Evolutionary conservation across 2,113 vertebrate species (phyloP), one percentile per base, ranked within the genome.

Genomic region (Prinia subflava): DNA sequence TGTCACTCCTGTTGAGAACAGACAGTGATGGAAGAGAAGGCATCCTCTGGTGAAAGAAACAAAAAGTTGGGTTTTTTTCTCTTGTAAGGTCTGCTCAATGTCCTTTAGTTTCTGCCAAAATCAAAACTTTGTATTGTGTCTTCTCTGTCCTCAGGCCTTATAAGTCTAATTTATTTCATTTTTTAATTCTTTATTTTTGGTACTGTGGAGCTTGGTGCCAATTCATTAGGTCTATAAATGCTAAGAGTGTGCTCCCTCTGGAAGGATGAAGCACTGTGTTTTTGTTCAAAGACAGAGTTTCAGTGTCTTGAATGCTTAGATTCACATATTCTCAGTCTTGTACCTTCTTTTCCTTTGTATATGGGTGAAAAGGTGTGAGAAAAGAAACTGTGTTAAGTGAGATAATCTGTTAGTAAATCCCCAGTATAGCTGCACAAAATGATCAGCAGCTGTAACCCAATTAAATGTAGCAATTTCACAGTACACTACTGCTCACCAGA

Each of bases 381-480:
- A 85, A 79, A 90, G 71, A 94, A 95, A 44, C 18, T 24, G 22
- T 65, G 65, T 75, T 88, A 85, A 92, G 80, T 80, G 73, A 96
- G 87, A 46, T 70, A 92, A 92, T 95, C 92, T 79, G 92, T 86
- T 96, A 87, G 87, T 67, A 90, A 94, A 83, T 86, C 78, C 89
- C 89, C 84, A 80, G 80, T 95, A 94, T 90, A 74, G 64, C 69
- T 84, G 81, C 89, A 93, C 92, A 92, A 96, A 97, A 97, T 96
- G 81, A 96, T 96, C 92, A 90, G 95, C 98, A 97, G 96, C 96
- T 97, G 97, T 97, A 96, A 90, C 91, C 86, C 95, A 94, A 91
- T 95, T 96, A 96, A 97, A 95, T 24, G 63, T 80, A 92, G 69
- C 78, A 65, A 94, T 92, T 83, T 65, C 84, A 95, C 85, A 74